Evolutionary conservation across 2,797 vertebrate genomes (phyloP).

Genomic region (Protosalanx chinensis): DNA sequence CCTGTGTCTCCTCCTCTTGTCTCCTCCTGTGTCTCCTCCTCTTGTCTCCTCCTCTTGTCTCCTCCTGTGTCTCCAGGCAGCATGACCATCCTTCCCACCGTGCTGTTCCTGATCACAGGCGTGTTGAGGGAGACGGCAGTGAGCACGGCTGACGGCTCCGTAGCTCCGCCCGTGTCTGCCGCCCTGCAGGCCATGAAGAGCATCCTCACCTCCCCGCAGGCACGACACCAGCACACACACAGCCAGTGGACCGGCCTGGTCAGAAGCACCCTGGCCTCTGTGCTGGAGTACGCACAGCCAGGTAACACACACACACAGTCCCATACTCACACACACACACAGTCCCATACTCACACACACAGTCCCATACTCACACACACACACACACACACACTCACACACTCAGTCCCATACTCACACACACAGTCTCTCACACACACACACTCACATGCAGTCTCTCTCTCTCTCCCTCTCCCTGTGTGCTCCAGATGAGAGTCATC

Average conservation of each 20-base stretch:
- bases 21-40: background rate
- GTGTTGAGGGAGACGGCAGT: conserved; percentile 92
- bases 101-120: conserved; percentile 91
- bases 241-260: conserved; percentile 91
- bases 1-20: no score
- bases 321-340: conserved; percentile 19
- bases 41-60: no score
- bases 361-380: conserved; percentile 37
- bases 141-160: conserved; percentile 81
- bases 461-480: background rate
- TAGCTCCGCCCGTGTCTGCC: conserved; percentile 84
- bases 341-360: conserved; percentile 29
- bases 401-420: background rate
- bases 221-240: conserved; percentile 79
- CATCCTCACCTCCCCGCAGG: conserved; percentile 87
- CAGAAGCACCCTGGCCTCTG: conserved; percentile 90
- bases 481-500: conserved; percentile 78
- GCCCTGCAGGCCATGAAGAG: conserved; percentile 93
- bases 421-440: background rate
- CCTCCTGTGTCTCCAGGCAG: conserved; percentile 72
- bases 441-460: background rate
- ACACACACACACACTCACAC: conserved; percentile 27
- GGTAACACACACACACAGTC: conserved; percentile 64
- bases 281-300: conserved; percentile 89
- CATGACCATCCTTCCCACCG: conserved; percentile 95